These are phyloP conservation scores for Silurus glanis DNA, from an alignment of 2,113 vertebrate genomes.

Conservation along the genomic window DNA sequence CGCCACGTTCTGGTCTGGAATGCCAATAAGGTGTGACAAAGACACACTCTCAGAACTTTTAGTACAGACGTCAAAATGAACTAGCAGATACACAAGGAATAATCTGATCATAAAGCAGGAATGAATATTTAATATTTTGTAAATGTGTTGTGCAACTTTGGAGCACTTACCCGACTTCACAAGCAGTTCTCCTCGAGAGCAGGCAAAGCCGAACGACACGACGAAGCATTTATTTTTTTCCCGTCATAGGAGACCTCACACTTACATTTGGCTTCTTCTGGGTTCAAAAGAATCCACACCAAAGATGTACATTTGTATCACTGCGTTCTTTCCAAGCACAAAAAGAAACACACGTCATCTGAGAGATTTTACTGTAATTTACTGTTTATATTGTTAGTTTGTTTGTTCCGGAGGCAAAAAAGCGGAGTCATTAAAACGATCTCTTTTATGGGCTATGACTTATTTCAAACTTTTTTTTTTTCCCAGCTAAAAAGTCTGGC, in stretches of 20 bases:
- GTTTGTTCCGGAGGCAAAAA: conserved; percentile 29
- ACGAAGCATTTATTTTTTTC: background rate
- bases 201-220: background rate
- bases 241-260: background rate
- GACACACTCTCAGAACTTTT: conserved; percentile 1
- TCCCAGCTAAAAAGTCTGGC: conserved; percentile 39
- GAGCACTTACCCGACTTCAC: background rate
- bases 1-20: conserved; percentile 4
- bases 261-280: background rate
- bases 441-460: conserved; percentile 33
- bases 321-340: background rate
- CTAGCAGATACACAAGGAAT: conserved; percentile 21
- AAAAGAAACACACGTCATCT: background rate
- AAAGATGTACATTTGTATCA: background rate
- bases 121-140: conserved; percentile 43
- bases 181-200: conserved; percentile 10
- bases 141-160: background rate
- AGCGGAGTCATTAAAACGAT: conserved; percentile 14
- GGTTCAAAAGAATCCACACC: background rate
- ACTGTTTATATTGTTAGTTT: background rate
- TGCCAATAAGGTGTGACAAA: conserved; percentile 32
- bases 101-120: background rate
- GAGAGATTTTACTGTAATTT: background rate
- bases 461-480: conserved; percentile 31
- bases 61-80: conserved; percentile 29